Evolutionary conservation across 1,140 invertebrate species (phyloP), one percentile per base, ranked within the genome.

Genomic region (Cydia strobilella): DNA sequence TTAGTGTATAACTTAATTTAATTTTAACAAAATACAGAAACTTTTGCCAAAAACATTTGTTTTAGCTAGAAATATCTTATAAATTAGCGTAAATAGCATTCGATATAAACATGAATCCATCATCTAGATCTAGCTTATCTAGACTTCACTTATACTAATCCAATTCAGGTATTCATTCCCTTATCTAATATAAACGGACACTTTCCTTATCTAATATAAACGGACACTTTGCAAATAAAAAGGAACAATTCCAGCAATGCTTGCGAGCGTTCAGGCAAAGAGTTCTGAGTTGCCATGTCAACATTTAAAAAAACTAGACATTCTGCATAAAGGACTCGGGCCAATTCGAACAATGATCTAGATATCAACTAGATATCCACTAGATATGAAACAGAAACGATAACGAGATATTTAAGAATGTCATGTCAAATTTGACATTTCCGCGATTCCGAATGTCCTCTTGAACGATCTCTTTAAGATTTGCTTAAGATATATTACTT

Each of bases 171-270:
- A 59, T 59, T 35, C 63, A 69, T 18, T 69, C 65, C 18, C 31
- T 35, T 69, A 69, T 69, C 31, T 69, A 69, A 69, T 69, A 69
- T 69, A 42, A 69, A 10, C n/a, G 65, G 65, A 69, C 65, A 69
- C 35, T 39, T 69, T 69, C 18, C 31, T 35, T 69, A 69, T 69
- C 31, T 69, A 69, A 69, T 69, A 69, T 69, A 42, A 69, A 10
- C n/a, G 65, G 65, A 69, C 65, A 69, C 35, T 39, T 69, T 69
- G 65, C 65, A 69, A 69, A 69, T 27, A 69, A 69, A 69, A 69
- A 69, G 65, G 65, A 69, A 35, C n/a, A 39, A n/a, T 20, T 23
- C 15, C 63, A 18, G 65, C 65, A 69, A 69, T 42, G 63, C 27
- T 39, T 27, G 65, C 65, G 27, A 39, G 65, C 65, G n/a, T 18